Evolutionary conservation across 2,888 invertebrate genomes (phyloP).

Genomic region (Pammene aurita): DNA sequence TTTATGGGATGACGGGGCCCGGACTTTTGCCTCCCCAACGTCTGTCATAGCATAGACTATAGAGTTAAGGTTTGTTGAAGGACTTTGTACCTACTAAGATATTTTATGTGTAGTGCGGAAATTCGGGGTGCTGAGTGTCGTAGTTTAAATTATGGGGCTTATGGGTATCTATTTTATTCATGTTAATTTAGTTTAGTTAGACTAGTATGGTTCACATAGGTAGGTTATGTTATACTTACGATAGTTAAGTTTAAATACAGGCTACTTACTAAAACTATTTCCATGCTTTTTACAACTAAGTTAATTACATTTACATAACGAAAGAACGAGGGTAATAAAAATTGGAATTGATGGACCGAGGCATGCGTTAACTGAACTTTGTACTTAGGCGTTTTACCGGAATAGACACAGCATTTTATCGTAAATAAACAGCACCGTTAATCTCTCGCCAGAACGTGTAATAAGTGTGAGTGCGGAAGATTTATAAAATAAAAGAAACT

Average conservation of each 20-base stretch:
- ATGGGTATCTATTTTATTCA: constrained; percentile 29
- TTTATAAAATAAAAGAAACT: constrained; percentile 49
- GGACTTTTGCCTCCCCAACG: constrained; percentile 63
- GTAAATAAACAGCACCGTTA: constrained; percentile 38
- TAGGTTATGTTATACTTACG: not conserved
- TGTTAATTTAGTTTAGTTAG: constrained; percentile 17
- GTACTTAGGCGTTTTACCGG: constrained; percentile 10
- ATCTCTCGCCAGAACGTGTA: constrained; percentile 36
- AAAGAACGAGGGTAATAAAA: not conserved
- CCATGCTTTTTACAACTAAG: not conserved
- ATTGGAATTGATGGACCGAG: not conserved
- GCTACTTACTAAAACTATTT: not conserved
- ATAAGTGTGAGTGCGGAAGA: constrained; percentile 48
- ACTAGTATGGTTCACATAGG: not conserved
- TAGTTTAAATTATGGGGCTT: constrained; percentile 8
- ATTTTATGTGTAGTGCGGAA: constrained; percentile 34
- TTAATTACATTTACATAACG: not conserved
- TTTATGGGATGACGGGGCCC: constrained; percentile 73
- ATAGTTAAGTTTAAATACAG: not conserved
- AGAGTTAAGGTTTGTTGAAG: constrained; percentile 49
- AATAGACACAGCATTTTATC: constrained; percentile 31
- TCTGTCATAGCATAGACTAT: constrained; percentile 65
- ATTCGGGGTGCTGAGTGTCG: constrained; percentile 19
- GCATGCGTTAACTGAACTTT: not conserved
- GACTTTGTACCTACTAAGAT: constrained; percentile 35